Evolutionary conservation across 1,140 invertebrate species (phyloP), one percentile per base, ranked within the genome.

Genomic region (Pseudomyrmex cubaensis): DNA sequence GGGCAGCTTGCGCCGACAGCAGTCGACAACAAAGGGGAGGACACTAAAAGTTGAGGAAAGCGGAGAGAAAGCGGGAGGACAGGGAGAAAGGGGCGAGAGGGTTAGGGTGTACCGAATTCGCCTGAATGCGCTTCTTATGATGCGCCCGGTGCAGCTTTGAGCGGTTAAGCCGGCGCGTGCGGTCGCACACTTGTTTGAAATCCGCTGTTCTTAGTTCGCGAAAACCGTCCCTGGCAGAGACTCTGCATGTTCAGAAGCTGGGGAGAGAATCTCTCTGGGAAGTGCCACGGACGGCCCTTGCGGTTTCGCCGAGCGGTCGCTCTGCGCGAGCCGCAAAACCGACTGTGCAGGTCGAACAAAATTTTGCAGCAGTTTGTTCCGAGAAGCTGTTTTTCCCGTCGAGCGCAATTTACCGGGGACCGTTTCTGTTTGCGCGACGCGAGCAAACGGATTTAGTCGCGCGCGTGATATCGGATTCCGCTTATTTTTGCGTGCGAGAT

Each of bases 121-220:
- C 63, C 67, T 25, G 64, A 44, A 64, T 69, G 63, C 77, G 56
- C 76, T 70, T 80, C 66, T 80, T 80, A 80, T 69, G 75, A 77
- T 77, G 50, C 63, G 75, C 44, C 52, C 35, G 35, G 44, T 57
- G 76, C 66, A 59, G 76, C 76, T 80, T 72, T 70, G 76, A 72
- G 22, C 66, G 66, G 66, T 80, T 80, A 59, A 70, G 44, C 66
- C 54, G 66, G 13, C 44, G 76, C 44, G 59, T 35, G n/a, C 15
- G 73, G 57, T 22, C 57, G 20, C 48, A 2, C 70, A 70, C 74
- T 84, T 84, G 74, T 80, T 84, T 67, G 75, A 48, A 77, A 84
- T 84, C 56, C 63, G 77, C 80, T 84, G 76, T 78, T 78, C 83
- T 82, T 82, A 84, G 74, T 84, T 84, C 62, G 77, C 64, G 56